Conservation (phyloP, 2,797 vertebrate species). For the Propithecus deckenii region DNA sequence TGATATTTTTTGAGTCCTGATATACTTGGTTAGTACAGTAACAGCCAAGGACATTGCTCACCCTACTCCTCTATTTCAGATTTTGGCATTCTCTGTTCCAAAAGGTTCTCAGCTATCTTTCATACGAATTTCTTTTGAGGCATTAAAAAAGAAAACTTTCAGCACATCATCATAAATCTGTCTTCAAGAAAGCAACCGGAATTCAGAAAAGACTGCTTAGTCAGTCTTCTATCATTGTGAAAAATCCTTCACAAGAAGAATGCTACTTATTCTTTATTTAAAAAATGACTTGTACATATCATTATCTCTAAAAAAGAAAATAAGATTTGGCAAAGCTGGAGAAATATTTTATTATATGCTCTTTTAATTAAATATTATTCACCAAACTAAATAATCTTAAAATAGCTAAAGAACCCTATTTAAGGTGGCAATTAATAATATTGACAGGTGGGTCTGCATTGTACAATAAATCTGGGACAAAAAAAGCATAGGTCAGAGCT, state of each 20-base stretch:
- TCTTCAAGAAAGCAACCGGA: background rate
- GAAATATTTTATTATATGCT: background rate
- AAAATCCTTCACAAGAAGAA: background rate
- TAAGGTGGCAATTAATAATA: background rate
- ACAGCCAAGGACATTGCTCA: background rate
- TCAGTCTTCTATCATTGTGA: background rate
- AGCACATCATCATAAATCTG: background rate
- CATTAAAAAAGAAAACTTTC: background rate
- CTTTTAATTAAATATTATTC: background rate
- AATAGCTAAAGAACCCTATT: background rate
- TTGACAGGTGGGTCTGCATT: background rate
- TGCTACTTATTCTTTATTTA: background rate
- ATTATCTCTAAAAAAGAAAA: background rate
- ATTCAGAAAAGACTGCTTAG: background rate
- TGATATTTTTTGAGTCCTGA: background rate
- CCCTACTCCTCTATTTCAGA: background rate
- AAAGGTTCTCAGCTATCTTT: background rate
- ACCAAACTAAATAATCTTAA: background rate
- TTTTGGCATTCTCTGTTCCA: background rate
- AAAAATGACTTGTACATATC: background rate
- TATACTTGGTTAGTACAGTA: background rate
- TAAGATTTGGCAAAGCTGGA: background rate
- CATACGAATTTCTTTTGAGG: background rate
- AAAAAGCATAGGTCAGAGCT: background rate
- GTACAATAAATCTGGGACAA: background rate